Evolutionary conservation across 2,888 invertebrate species (phyloP).

Genomic region (Brenthis daphne): DNA sequence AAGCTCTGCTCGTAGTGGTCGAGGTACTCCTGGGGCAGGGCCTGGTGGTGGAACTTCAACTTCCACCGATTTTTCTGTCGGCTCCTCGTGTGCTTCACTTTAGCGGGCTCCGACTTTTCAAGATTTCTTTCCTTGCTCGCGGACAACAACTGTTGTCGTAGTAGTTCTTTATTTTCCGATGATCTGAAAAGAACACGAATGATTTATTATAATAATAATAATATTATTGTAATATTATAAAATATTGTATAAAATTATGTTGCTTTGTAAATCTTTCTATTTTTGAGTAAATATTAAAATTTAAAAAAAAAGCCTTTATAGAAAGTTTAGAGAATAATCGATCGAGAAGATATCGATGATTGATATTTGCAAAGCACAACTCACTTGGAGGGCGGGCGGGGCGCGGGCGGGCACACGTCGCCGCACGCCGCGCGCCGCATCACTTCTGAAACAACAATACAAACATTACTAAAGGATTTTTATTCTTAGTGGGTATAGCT

Average conservation of each 20-base stretch:
- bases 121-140: constrained; percentile 66
- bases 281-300: no score
- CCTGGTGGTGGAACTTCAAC: constrained; percentile 91
- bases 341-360: no score
- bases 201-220: no score
- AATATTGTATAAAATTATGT: no score
- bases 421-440: constrained; percentile 79
- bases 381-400: constrained; percentile 48
- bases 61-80: constrained; percentile 87
- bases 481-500: neutral
- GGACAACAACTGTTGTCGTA: constrained; percentile 71
- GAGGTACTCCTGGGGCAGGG: constrained; percentile 88
- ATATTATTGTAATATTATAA: no score
- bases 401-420: constrained; percentile 58
- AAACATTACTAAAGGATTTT: neutral
- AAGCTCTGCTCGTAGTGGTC: constrained; percentile 90
- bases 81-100: constrained; percentile 64
- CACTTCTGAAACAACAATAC: constrained; percentile 71
- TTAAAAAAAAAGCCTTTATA: no score
- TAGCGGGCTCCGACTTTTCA: constrained; percentile 60
- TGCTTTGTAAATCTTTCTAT: no score
- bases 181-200: constrained; percentile 54
- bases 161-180: constrained; percentile 72
- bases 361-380: neutral
- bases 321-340: no score